Percentiles rank a stretch among this genome's conserved stretches.
Evolutionary conservation across 2,797 vertebrate genomes (phyloP).

Genomic region (Eutrigla gurnardus): DNA sequence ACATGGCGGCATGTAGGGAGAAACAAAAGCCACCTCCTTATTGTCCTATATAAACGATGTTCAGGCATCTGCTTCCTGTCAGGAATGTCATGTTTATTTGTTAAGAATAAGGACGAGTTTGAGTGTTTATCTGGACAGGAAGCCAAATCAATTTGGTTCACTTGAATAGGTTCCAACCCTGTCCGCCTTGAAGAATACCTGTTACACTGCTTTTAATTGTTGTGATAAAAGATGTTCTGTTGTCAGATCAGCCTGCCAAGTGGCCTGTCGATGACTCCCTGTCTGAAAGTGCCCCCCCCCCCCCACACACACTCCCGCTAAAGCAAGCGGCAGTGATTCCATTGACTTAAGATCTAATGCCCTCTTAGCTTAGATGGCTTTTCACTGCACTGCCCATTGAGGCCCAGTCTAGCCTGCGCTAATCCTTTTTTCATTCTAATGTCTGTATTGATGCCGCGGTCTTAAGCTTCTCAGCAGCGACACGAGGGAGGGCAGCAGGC

Average conservation of each 20-base stretch:
- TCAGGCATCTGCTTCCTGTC: constrained; percentile 27
- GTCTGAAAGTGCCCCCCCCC: constrained; percentile 41
- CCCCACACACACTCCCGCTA: constrained; percentile 22
- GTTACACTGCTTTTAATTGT: constrained; percentile 5
- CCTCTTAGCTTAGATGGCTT: constrained; percentile 67
- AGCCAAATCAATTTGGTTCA: constrained; percentile 22
- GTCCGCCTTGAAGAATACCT: background rate
- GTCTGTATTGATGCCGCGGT: constrained; percentile 69
- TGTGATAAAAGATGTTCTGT: constrained; percentile 1
- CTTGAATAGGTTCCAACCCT: background rate
- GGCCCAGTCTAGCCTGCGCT: constrained; percentile 66
- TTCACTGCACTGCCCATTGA: constrained; percentile 67
- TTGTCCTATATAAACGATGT: constrained; percentile 45
- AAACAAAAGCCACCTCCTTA: constrained; percentile 14
- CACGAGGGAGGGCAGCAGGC: constrained; percentile 45
- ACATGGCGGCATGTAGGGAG: constrained; percentile 30
- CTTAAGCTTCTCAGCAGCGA: constrained; percentile 72
- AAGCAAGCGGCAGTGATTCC: constrained; percentile 51
- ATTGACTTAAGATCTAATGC: constrained; percentile 70
- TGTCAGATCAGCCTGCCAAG: constrained; percentile 20
- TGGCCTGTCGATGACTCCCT: constrained; percentile 17
- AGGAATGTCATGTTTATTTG: constrained; percentile 21
- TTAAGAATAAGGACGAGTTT: constrained; percentile 10
- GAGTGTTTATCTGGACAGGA: constrained; percentile 2
- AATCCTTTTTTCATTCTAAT: constrained; percentile 76